A percentile compares a stretch with the other conserved stretches of the same genome.
Conservation (phyloP, 2,888 invertebrate species). For the Mellilla xanthometata region DNA sequence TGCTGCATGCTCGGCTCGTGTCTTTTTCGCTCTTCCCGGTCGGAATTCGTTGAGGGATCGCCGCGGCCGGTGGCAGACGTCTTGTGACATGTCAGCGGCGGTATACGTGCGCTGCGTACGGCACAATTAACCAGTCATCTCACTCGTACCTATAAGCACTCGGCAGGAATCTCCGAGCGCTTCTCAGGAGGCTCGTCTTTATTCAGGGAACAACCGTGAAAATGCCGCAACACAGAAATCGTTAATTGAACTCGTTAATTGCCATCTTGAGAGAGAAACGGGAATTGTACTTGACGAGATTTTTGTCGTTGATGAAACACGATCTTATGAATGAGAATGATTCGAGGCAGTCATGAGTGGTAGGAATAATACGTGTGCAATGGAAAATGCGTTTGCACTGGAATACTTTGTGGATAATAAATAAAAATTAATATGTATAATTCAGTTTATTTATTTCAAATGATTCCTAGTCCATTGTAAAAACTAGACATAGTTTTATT, state of each 20-base stretch:
- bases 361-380: no score
- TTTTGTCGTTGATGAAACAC: constrained; percentile 30
- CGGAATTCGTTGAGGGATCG: constrained; percentile 79
- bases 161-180: constrained; percentile 50
- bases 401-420: no score
- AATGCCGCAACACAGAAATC: constrained; percentile 54
- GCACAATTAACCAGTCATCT: constrained; percentile 75
- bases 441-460: no score
- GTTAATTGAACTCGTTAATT: constrained; percentile 62
- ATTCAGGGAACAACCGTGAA: constrained; percentile 71
- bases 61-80: constrained; percentile 81
- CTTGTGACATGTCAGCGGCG: constrained; percentile 76
- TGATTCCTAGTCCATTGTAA: no score
- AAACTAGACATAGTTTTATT: no score
- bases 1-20: constrained; percentile 75
- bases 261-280: constrained; percentile 38
- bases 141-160: constrained; percentile 53
- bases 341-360: neutral
- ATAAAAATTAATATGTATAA: no score
- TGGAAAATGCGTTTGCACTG: no score
- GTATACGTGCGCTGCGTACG: constrained; percentile 75
- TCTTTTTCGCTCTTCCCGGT: constrained; percentile 80
- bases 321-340: constrained; percentile 26
- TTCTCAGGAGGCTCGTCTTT: constrained; percentile 59
- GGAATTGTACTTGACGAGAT: constrained; percentile 37